Base-by-base conservation (phyloP, 2,797 vertebrate species). In the Liparis tanakae region DNA sequence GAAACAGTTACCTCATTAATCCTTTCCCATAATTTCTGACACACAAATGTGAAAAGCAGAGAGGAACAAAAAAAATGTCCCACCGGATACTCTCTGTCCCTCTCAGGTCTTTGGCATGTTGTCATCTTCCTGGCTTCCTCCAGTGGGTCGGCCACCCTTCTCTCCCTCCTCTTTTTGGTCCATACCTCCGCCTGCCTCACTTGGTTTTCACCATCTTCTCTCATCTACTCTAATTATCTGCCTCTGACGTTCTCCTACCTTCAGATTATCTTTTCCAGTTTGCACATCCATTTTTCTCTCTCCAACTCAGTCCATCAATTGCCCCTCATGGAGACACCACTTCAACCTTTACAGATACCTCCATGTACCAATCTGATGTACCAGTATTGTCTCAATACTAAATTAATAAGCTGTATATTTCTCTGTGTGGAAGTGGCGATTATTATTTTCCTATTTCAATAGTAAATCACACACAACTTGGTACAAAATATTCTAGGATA, bases 1-100 rank as follows among this genome's bases (percentile, higher is more conserved):
- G 55, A 67, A 58, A 48, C 36, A 46, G 37, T 74, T 18, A 20
- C 39, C 34, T 79, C 51, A 51, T 83, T 70, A 68, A 79, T 70
- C 53, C 41, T 25, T 33, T 70, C 48, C 34, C 76, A 2, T 43
- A 37, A 64, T 59, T 55, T 75, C 48, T 69, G 25, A 57, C 46
- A 61, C n/a, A 25, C 54, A 37, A 76, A 82, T 74, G 67, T 76
- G 30, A 70, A 73, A 69, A 30, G 43, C 55, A 39, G 12, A 53
- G 63, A 54, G 54, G 34, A 67, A 39, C 37, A 39, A 39, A 59
- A 67, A 68, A 22, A 12, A 57, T 30, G 25, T 2, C 17, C 46
- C 6, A 0, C 7, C 54, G 7, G 57, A 76, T 30, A 34, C 17
- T 15, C 7, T 59, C 33, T 1, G 10, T 55, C 17, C 25, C 22